phyloP scores from a whole-genome alignment of 1,140 invertebrate genomes.

The Limonius californicus region DNA sequence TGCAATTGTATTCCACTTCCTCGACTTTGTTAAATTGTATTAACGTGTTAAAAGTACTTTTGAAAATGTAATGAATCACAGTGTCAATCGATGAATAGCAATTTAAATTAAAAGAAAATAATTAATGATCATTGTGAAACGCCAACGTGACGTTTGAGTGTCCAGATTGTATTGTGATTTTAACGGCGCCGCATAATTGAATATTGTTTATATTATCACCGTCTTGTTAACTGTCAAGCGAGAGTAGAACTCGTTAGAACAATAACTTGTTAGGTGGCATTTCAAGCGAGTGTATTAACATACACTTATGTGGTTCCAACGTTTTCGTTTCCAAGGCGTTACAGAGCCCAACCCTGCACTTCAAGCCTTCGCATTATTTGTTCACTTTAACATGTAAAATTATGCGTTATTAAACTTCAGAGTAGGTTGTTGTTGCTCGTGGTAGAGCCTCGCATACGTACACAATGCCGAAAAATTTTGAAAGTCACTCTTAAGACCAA shows the following conservation, averaged over 20 bases:
- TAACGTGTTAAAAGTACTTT: too few relatives aligned
- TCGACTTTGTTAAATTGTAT: too few relatives aligned
- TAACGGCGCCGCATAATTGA: slow-evolving; percentile 10
- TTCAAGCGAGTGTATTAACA: not conserved
- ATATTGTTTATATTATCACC: slow-evolving; percentile 12
- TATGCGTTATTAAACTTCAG: not conserved
- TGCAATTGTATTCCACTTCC: too few relatives aligned
- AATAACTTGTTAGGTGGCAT: slow-evolving; percentile 15
- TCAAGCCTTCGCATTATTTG: slow-evolving; percentile 2
- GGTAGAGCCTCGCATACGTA: too few relatives aligned
- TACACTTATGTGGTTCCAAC: slow-evolving; percentile 3
- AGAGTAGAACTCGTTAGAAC: slow-evolving; percentile 12
- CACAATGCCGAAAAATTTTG: too few relatives aligned
- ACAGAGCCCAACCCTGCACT: not conserved
- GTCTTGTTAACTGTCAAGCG: slow-evolving; percentile 2
- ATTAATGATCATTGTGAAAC: not conserved
- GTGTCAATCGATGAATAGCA: too few relatives aligned
- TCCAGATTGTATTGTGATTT: not conserved
- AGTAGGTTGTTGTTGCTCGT: too few relatives aligned
- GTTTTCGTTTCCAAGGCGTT: not conserved
- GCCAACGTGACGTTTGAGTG: not conserved
- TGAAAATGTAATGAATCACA: too few relatives aligned
- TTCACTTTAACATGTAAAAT: slow-evolving; percentile 5
- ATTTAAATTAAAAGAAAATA: too few relatives aligned
- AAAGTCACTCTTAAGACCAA: too few relatives aligned